Evolutionary conservation across 2,797 vertebrate species (phyloP).

Genomic region (Clamator glandarius): DNA sequence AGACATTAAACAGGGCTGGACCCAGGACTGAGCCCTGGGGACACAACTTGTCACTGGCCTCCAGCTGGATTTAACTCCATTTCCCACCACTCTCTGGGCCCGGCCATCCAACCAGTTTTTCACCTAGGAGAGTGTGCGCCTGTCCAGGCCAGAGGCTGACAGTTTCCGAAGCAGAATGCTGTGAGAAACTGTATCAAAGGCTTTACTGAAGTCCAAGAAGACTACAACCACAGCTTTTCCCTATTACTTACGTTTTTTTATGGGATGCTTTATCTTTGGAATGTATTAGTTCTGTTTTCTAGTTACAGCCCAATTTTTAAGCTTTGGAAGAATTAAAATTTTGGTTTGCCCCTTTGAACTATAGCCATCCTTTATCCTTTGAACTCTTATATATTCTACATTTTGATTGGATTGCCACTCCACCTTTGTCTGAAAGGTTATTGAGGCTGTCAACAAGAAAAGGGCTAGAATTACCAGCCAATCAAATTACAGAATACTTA

Average conservation of each 20-base stretch:
- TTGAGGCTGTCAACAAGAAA: constrained; percentile 63
- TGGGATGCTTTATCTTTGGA: background rate
- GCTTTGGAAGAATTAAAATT: background rate
- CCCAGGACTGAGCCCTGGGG: too few relatives aligned
- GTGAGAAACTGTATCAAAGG: too few relatives aligned
- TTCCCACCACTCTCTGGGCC: too few relatives aligned
- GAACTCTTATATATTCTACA: constrained; percentile 27
- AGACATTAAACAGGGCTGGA: too few relatives aligned
- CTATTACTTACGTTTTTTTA: background rate
- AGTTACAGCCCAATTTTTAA: background rate
- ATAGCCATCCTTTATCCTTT: background rate
- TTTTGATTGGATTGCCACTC: constrained; percentile 59
- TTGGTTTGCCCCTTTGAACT: background rate
- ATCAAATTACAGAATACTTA: constrained; percentile 71
- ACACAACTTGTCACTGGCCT: too few relatives aligned
- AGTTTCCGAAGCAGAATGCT: too few relatives aligned
- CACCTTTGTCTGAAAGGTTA: constrained; percentile 61
- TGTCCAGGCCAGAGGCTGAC: too few relatives aligned
- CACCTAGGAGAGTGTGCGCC: too few relatives aligned
- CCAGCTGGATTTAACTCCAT: too few relatives aligned
- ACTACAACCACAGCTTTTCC: background rate
- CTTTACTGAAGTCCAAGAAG: too few relatives aligned
- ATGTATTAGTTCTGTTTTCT: background rate
- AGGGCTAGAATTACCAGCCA: constrained; percentile 66
- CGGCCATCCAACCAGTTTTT: too few relatives aligned